Conservation (phyloP, 2,113 vertebrate species). For the Prunella himalayana region DNA sequence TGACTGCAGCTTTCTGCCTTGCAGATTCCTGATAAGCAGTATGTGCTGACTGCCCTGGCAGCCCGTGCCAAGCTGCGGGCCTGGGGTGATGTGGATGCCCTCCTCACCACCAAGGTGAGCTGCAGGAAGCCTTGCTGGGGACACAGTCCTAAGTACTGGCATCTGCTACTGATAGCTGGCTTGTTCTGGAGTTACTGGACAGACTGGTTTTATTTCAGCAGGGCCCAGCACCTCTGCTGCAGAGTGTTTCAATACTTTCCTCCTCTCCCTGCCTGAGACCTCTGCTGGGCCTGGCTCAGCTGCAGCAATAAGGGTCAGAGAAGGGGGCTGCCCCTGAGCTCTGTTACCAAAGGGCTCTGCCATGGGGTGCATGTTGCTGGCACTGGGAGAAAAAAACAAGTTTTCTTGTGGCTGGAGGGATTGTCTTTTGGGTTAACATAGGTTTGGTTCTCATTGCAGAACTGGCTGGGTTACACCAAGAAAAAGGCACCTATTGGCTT, state of each 20-base stretch:
- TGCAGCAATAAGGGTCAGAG: not conserved
- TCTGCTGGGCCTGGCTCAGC: not conserved
- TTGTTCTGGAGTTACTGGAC: not conserved
- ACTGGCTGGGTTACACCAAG: conserved; percentile 93
- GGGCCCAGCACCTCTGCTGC: not conserved
- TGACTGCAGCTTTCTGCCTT: conserved; percentile 34
- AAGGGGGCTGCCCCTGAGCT: not conserved
- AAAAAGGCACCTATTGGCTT: conserved; percentile 91
- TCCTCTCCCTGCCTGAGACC: not conserved
- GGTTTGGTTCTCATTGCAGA: conserved; percentile 66
- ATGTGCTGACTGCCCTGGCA: conserved; percentile 86
- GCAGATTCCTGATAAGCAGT: conserved; percentile 95
- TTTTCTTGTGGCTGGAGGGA: not conserved
- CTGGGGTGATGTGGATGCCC: conserved; percentile 90
- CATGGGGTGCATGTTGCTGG: accelerated
- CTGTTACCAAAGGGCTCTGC: not conserved
- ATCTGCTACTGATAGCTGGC: not conserved
- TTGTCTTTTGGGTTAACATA: not conserved
- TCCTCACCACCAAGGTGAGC: conserved; percentile 87
- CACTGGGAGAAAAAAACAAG: not conserved
- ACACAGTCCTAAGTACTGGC: not conserved
- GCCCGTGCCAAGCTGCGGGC: conserved; percentile 89
- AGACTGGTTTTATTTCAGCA: not conserved
- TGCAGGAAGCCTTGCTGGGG: not conserved
- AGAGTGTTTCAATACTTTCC: not conserved